Evolutionary conservation across 2,113 vertebrate species (phyloP).

Genomic region (Ramphastos sulfuratus): DNA sequence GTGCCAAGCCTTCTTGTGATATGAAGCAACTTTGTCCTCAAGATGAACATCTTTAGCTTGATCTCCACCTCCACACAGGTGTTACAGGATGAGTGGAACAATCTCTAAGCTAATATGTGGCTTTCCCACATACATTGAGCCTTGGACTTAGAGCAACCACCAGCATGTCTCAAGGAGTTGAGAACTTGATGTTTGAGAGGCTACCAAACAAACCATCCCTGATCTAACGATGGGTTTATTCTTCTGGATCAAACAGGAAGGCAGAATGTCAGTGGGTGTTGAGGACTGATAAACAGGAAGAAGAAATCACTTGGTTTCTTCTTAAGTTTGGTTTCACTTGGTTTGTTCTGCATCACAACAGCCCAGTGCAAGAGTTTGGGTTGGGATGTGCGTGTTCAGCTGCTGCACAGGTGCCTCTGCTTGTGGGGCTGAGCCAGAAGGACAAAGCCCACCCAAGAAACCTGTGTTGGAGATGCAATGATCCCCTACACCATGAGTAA

Average conservation of each 20-base stretch:
- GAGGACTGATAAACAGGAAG: not conserved
- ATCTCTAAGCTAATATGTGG: accelerated
- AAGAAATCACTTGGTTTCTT: not conserved
- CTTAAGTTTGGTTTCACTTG: too few relatives aligned
- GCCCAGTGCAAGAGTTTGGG: not conserved
- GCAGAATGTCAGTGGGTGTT: accelerated
- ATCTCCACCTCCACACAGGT: accelerated
- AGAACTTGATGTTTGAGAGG: not conserved
- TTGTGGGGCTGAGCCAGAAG: not conserved
- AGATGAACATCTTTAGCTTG: not conserved
- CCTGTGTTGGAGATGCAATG: not conserved
- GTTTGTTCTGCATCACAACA: not conserved
- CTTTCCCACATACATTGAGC: not conserved
- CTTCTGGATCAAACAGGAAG: not conserved
- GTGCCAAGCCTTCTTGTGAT: not conserved
- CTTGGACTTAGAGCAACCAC: not conserved
- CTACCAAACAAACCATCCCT: not conserved
- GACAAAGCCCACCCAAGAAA: not conserved
- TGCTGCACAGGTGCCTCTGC: not conserved
- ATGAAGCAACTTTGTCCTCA: not conserved
- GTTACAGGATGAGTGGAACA: not conserved
- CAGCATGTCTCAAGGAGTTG: not conserved
- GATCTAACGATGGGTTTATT: not conserved
- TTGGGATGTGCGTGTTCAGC: accelerated
- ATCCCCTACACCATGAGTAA: not conserved